These are phyloP conservation scores for Drosophila bocqueti DNA, from an alignment of 1,140 invertebrate genomes.

Conservation along the genomic window DNA sequence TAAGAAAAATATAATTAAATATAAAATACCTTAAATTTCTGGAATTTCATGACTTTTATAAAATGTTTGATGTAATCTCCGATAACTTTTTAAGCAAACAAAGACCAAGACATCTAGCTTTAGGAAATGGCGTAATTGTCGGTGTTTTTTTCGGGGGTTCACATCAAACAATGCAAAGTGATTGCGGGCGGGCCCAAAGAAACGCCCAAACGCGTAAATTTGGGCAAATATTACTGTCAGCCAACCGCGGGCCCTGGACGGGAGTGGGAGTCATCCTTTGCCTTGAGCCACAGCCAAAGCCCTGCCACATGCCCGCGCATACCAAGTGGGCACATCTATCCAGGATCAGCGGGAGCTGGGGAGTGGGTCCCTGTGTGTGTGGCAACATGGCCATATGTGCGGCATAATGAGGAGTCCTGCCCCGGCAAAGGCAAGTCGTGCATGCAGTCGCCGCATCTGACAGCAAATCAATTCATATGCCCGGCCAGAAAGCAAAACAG, in stretches of 20 bases:
- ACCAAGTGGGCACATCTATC: slow-evolving; percentile 63
- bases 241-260: slow-evolving; percentile 10
- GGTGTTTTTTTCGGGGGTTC: slow-evolving; percentile 24
- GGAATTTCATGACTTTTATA: background rate
- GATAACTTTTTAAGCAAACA: background rate
- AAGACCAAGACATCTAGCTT: background rate
- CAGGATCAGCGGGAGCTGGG: slow-evolving; percentile 6
- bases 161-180: slow-evolving; percentile 72
- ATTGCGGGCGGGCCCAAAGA: slow-evolving; percentile 29
- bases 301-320: slow-evolving; percentile 80
- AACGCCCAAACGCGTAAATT: slow-evolving; percentile 33
- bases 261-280: slow-evolving; percentile 26
- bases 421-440: slow-evolving; percentile 66
- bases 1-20: slow-evolving; percentile 25
- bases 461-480: slow-evolving; percentile 83
- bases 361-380: slow-evolving; percentile 13
- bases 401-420: slow-evolving; percentile 71
- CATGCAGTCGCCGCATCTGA: slow-evolving; percentile 67
- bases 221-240: slow-evolving; percentile 41
- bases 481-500: slow-evolving; percentile 12
- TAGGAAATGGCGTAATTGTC: slow-evolving; percentile 35
- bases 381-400: slow-evolving; percentile 74
- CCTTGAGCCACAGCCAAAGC: slow-evolving; percentile 58
- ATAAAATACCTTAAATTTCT: background rate
- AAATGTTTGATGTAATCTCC: background rate